These are phyloP conservation scores for Parnassius apollo DNA, from an alignment of 2,888 invertebrate genomes.

Conservation along the genomic window DNA sequence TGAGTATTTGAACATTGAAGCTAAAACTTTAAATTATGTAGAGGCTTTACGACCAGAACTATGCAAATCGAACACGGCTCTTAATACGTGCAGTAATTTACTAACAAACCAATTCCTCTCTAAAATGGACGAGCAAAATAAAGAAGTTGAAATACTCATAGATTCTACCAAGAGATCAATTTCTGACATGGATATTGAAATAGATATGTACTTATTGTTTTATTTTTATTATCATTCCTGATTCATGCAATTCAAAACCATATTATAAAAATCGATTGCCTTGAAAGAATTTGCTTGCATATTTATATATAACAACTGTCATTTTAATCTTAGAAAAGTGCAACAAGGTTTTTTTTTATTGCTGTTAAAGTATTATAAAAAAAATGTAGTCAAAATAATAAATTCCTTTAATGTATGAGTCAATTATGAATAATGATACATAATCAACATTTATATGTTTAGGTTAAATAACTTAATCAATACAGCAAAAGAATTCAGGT, in stretches of 20 bases:
- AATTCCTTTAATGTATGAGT: no score
- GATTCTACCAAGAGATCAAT: conserved; percentile 59
- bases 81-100: conserved; percentile 54
- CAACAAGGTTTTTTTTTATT: no score
- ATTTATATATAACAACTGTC: no score
- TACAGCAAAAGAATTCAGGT: conserved; percentile 53
- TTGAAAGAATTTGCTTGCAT: no score
- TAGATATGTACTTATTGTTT: conserved; percentile 50
- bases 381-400: no score
- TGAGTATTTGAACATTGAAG: conserved; percentile 52
- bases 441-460: conserved; percentile 28
- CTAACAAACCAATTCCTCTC: conserved; percentile 58
- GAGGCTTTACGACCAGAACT: conserved; percentile 55
- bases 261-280: no score
- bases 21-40: conserved; percentile 51
- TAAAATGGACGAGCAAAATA: conserved; percentile 57
- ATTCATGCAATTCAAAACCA: no score
- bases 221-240: neutral
- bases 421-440: no score
- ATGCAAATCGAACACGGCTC: conserved; percentile 49
- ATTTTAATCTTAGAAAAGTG: no score
- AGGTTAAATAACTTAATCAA: conserved; percentile 53
- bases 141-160: conserved; percentile 54
- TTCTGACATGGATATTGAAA: conserved; percentile 58
- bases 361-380: no score